Conservation (phyloP, 2,113 vertebrate genomes). For the Ctenomys sociabilis region DNA sequence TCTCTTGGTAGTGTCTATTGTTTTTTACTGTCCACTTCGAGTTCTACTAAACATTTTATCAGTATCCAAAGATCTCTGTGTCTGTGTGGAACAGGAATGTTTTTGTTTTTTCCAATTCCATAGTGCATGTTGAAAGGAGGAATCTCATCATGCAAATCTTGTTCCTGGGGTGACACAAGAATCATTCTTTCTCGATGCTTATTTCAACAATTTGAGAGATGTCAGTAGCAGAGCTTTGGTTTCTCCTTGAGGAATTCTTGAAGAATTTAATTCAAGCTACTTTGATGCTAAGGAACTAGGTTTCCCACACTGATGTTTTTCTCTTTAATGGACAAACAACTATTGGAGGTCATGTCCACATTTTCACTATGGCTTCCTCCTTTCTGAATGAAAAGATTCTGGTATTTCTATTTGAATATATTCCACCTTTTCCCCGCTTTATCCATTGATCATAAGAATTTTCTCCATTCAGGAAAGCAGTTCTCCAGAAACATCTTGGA, state of each 20-base stretch:
- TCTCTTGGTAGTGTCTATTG: constrained; percentile 90
- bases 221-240: constrained; percentile 95
- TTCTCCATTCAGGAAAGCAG: neutral
- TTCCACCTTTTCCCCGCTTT: constrained; percentile 98
- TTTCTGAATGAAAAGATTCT: constrained; percentile 93
- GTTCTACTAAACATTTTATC: constrained; percentile 92
- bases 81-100: constrained; percentile 97
- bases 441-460: constrained; percentile 92
- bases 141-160: constrained; percentile 87
- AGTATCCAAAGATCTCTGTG: constrained; percentile 94
- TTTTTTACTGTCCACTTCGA: constrained; percentile 87
- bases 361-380: constrained; percentile 87
- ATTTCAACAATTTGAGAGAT: constrained; percentile 97
- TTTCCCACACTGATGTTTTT: constrained; percentile 85
- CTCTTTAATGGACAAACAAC: constrained; percentile 88
- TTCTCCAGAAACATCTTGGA: neutral
- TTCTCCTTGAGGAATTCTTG: constrained; percentile 87
- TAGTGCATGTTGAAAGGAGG: constrained; percentile 92
- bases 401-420: constrained; percentile 97
- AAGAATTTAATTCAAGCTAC: constrained; percentile 86
- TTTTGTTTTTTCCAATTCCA: constrained; percentile 99
- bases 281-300: constrained; percentile 83
- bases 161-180: constrained; percentile 83
- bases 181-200: constrained; percentile 93
- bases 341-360: constrained; percentile 86